These are phyloP conservation scores for Epizoanthus ramosus DNA, from an alignment of 92 coral and sea anemone genomes.

Conservation along the genomic window DNA sequence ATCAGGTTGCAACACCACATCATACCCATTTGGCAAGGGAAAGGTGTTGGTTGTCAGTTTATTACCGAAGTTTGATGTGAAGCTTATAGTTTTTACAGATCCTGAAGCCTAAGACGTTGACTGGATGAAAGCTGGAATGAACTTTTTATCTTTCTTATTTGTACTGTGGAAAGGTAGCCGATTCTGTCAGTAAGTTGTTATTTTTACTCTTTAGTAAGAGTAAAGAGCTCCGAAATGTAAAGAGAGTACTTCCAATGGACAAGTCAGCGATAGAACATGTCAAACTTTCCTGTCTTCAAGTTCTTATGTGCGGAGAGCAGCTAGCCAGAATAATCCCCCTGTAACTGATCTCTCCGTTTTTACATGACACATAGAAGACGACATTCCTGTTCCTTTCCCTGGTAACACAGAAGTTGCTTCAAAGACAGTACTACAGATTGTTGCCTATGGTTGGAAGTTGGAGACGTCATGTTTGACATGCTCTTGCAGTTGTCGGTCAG, in stretches of 20 bases:
- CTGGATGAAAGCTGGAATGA: not conserved
- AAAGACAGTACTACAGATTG: constrained; percentile 22
- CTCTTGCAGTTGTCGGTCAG: constrained; percentile 27
- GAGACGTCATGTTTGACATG: constrained; percentile 21
- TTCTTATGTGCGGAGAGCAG: constrained; percentile 13
- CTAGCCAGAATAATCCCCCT: constrained; percentile 21
- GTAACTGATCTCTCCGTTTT: constrained; percentile 15
- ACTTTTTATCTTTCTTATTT: not conserved
- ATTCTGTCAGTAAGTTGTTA: not conserved
- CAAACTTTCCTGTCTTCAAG: not conserved
- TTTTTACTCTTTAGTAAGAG: not conserved
- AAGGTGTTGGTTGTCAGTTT: constrained; percentile 25
- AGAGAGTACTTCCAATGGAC: constrained; percentile 16
- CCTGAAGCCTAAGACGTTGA: constrained; percentile 1
- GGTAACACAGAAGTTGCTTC: constrained; percentile 26
- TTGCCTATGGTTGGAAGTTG: constrained; percentile 21
- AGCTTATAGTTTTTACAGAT: constrained; percentile 7
- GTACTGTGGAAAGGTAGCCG: constrained; percentile 14
- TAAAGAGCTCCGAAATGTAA: constrained; percentile 9
- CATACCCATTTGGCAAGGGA: constrained; percentile 41
- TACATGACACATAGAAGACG: constrained; percentile 36
- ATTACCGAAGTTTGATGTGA: not conserved
- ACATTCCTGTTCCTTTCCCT: constrained; percentile 34
- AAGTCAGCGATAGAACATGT: constrained; percentile 1
- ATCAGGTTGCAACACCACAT: constrained; percentile 40